phyloP scores from a whole-genome alignment of 2,888 invertebrate species.

The Panopea generosa region DNA sequence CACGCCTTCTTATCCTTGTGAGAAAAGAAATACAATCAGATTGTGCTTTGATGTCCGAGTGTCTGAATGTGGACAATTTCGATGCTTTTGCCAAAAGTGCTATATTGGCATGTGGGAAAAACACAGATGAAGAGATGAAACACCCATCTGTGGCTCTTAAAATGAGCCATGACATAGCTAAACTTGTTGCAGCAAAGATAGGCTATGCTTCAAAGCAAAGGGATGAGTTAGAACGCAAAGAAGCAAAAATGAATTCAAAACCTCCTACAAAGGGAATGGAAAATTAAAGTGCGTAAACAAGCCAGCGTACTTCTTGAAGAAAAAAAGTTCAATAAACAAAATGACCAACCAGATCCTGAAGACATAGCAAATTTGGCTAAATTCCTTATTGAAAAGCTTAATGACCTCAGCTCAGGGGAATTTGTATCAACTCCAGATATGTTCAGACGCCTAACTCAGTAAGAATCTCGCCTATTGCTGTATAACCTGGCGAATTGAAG shows the following conservation, averaged over 20 bases:
- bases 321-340: constrained; percentile 23
- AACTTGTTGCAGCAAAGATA: constrained; percentile 22
- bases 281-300: constrained; percentile 19
- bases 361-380: constrained; percentile 32
- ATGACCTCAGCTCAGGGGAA: neutral
- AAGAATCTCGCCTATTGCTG: constrained; percentile 8
- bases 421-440: too few relatives aligned
- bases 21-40: constrained; percentile 5
- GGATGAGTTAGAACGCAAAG: constrained; percentile 6
- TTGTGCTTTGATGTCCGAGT: constrained; percentile 2
- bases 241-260: neutral
- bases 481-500: constrained; percentile 19
- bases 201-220: constrained; percentile 8
- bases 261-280: constrained; percentile 20
- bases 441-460: too few relatives aligned
- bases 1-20: constrained; percentile 20
- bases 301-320: constrained; percentile 16
- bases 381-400: constrained; percentile 23
- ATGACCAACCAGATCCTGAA: constrained; percentile 18
- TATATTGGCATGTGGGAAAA: constrained; percentile 21
- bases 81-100: constrained; percentile 18
- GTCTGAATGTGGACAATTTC: constrained; percentile 17
- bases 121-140: constrained; percentile 17
- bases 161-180: constrained; percentile 15
- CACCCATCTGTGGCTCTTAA: constrained; percentile 29